These are phyloP conservation scores for Drosophila trapezifrons DNA, from an alignment of 1,140 invertebrate species.

Conservation along the genomic window DNA sequence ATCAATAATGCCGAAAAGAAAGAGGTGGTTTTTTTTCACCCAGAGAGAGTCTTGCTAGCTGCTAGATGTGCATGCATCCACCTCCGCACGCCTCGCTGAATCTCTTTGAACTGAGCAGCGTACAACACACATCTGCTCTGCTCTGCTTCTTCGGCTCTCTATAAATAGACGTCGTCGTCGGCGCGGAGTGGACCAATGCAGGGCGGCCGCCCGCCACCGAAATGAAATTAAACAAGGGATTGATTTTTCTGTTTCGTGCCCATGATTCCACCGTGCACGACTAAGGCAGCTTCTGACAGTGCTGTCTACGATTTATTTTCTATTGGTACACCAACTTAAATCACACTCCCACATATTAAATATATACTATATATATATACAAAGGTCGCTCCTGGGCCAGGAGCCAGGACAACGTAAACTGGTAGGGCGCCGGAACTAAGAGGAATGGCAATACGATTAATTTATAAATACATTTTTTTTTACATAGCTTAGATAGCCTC, in stretches of 20 bases:
- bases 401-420: conserved; percentile 12
- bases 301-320: conserved; percentile 45
- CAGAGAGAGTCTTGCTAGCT: conserved; percentile 1
- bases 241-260: conserved; percentile 19
- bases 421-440: conserved; percentile 16
- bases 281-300: conserved; percentile 7
- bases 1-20: conserved; percentile 17
- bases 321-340: conserved; percentile 47
- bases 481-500: conserved; percentile 67
- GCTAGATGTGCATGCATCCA: conserved; percentile 42
- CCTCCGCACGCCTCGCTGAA: conserved; percentile 32
- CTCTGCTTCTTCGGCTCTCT: conserved; percentile 35
- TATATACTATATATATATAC: conserved; percentile 47
- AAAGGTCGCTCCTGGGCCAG: conserved; percentile 13
- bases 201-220: not conserved
- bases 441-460: conserved; percentile 40
- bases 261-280: not conserved
- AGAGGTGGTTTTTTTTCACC: conserved; percentile 15
- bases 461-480: conserved; percentile 60
- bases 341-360: conserved; percentile 20
- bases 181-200: conserved; percentile 50
- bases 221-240: conserved; percentile 14
- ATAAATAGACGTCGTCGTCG: conserved; percentile 57
- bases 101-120: conserved; percentile 36
- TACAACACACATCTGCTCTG: conserved; percentile 1